Percentiles rank a stretch among this genome's conserved stretches.
Conservation (phyloP, 2,113 vertebrate genomes). For the Bos javanicus region DNA sequence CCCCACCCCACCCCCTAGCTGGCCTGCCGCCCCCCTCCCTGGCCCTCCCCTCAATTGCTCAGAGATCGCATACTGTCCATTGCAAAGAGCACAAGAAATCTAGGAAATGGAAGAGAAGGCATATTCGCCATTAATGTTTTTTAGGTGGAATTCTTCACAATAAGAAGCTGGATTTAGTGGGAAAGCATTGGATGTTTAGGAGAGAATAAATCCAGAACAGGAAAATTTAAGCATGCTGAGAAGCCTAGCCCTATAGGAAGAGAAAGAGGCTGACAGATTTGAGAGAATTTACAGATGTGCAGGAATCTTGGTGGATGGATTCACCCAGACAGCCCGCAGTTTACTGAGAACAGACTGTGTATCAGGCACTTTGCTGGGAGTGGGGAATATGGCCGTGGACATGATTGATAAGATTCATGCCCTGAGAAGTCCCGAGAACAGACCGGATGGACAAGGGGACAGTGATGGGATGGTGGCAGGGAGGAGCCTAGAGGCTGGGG, state of each 20-base stretch:
- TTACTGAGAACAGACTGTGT: fast-evolving
- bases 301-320: fast-evolving
- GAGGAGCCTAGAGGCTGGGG: not conserved
- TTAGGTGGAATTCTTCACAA: fast-evolving
- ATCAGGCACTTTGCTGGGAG: not conserved
- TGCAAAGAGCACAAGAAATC: not conserved
- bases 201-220: not conserved
- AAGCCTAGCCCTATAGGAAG: not conserved
- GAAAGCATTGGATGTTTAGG: not conserved
- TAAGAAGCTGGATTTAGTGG: not conserved
- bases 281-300: fast-evolving
- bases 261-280: fast-evolving
- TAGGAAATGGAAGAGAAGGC: not conserved
- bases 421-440: not conserved
- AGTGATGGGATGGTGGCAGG: not conserved
- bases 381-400: fast-evolving
- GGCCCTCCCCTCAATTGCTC: fast-evolving
- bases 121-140: fast-evolving
- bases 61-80: not conserved
- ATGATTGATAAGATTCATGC: not conserved
- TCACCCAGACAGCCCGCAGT: fast-evolving
- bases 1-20: not conserved
- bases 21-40: fast-evolving
- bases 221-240: fast-evolving
- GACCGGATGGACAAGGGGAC: not conserved